Percentiles rank a stretch among this genome's conserved stretches.
These are phyloP conservation scores for Brachionus manjavacas DNA, from an alignment of 1,140 invertebrate genomes.

Conservation along the genomic window DNA sequence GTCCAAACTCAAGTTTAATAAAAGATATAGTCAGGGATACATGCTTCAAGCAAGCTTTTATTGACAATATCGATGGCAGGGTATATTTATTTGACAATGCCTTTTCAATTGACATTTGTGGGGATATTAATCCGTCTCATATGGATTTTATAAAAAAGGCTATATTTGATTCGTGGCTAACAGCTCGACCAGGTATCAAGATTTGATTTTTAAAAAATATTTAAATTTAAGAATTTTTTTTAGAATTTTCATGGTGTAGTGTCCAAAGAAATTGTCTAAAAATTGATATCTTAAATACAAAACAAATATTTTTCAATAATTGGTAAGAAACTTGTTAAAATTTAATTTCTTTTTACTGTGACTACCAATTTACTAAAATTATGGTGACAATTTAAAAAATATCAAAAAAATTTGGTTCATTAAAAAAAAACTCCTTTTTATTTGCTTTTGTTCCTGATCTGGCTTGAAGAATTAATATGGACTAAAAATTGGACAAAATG, in stretches of 20 bases:
- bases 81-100: neutral
- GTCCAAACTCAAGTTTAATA: neutral
- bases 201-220: neutral
- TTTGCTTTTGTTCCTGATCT: too few relatives aligned
- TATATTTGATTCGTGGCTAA: neutral
- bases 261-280: neutral
- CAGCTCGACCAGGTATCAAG: neutral
- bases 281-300: neutral
- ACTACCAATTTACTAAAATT: too few relatives aligned
- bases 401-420: too few relatives aligned
- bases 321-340: neutral
- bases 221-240: neutral
- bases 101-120: neutral
- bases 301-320: neutral
- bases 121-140: neutral
- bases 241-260: neutral
- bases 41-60: neutral
- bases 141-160: neutral
- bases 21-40: neutral
- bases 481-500: too few relatives aligned
- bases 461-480: too few relatives aligned
- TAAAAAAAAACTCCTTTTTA: too few relatives aligned
- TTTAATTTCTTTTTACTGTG: neutral
- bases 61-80: neutral
- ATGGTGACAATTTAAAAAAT: too few relatives aligned